Evolutionary conservation across 2,888 invertebrate genomes (phyloP).

Genomic region (Epirrita christyi): DNA sequence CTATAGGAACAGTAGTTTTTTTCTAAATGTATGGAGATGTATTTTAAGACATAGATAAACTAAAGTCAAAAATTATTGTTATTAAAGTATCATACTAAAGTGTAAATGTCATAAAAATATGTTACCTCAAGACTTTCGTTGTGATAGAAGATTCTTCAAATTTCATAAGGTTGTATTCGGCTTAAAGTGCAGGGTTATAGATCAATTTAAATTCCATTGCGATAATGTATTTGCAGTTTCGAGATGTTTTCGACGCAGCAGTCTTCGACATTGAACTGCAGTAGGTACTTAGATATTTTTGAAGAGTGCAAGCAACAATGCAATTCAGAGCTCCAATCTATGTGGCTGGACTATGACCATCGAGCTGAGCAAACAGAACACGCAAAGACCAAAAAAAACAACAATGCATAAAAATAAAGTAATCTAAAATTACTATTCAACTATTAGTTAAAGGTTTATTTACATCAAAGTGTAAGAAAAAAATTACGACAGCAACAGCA

Average conservation of each 20-base stretch:
- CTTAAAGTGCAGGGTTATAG: constrained; percentile 1
- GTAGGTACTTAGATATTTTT: constrained; percentile 5
- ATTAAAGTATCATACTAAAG: no score
- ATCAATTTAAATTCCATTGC: constrained; percentile 6
- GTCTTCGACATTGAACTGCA: constrained; percentile 8
- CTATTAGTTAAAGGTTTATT: constrained; percentile 14
- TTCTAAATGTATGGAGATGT: no score
- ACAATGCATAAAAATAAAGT: constrained; percentile 16
- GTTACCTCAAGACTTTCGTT: constrained; percentile 18
- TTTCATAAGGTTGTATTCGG: not conserved
- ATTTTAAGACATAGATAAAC: not conserved
- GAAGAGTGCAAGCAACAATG: constrained; percentile 22
- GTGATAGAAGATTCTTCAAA: not conserved
- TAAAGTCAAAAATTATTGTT: constrained; percentile 5
- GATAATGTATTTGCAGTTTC: not conserved
- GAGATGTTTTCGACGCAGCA: not conserved
- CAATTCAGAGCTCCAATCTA: constrained; percentile 15
- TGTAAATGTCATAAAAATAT: not conserved
- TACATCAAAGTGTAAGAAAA: constrained; percentile 20
- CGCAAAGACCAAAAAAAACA: constrained; percentile 27
- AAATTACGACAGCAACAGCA: constrained; percentile 16
- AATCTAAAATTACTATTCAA: constrained; percentile 15
- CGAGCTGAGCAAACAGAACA: constrained; percentile 41
- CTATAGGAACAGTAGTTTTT: no score
- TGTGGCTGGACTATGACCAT: constrained; percentile 19